Evolutionary conservation across 2,888 invertebrate species (phyloP), one percentile per base, ranked within the genome.

Genomic region (Molanna angustata): DNA sequence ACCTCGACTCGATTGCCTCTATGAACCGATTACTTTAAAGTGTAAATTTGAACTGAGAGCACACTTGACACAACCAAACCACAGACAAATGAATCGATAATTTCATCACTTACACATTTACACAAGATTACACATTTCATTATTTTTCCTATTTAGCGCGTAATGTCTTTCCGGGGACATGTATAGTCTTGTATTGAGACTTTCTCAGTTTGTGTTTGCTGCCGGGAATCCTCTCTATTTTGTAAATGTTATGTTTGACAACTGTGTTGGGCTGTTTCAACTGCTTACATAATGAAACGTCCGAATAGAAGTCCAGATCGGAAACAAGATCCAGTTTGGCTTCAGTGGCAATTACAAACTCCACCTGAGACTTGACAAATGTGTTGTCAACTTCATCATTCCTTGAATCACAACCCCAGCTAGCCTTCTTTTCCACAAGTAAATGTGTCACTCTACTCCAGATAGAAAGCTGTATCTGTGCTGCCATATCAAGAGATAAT

Each of bases 391-490:
- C 42, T 73, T 74, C 46, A 84, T 73, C 2, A 77, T 71, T 1
- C 88, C 88, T 54, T 80, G 75, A 1, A 88, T 67, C 16, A 82
- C 78, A 31, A 87, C 67, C 2, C 88, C 90, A 56, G 85, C 85
- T n/a, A n/a, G n/a, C n/a, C n/a, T n/a, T n/a, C n/a, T 86, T 84
- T 65, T 86, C 84, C 0, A 92, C 88, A 49, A 86, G 70, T 2
- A 88, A 85, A 59, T 89, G 82, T 0, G 90, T 88, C 66, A 87
- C 90, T 61, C 88, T 79, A 62, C 86, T 87, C 92, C 92, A 93
- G 17, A 93, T 67, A 52, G 90, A 90, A 47, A 90, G 78, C 61
- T 84, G 82, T 16, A 91, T 81, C 66, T 86, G 83, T n/a, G 91
- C 92, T 51, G 88, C 84, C 14, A 92, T 72, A 67, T 92, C 90